Conservation (phyloP, 1,140 invertebrate species). For the Pygmarrhopalites habei region DNA sequence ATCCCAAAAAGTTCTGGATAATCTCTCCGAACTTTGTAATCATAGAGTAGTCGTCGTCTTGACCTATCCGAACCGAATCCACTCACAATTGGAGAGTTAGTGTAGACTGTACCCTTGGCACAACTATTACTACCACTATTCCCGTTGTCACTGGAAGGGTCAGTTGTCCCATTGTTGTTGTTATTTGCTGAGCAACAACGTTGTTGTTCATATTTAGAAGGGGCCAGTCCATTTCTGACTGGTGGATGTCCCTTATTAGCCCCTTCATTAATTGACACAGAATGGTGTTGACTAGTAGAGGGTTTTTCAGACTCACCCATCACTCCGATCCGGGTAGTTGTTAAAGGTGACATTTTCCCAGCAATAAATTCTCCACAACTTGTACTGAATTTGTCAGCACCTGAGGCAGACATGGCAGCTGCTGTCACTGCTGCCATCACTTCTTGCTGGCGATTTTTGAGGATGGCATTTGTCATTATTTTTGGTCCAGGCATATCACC, state of each 20-base stretch:
- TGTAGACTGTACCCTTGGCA: constrained; percentile 2
- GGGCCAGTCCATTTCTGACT: not conserved
- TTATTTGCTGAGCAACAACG: not conserved
- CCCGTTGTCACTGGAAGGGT: too few relatives aligned
- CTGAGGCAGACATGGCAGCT: too few relatives aligned
- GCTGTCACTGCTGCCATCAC: not conserved
- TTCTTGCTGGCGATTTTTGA: constrained; percentile 28
- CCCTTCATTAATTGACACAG: not conserved
- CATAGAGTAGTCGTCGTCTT: constrained; percentile 23
- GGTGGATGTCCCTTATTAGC: not conserved
- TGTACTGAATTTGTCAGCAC: not conserved
- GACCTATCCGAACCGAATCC: constrained; percentile 23
- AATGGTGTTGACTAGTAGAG: not conserved
- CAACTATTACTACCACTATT: not conserved
- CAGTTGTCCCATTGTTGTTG: not conserved
- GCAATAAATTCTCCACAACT: not conserved
- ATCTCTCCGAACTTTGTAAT: constrained; percentile 32
- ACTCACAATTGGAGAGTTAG: constrained; percentile 30
- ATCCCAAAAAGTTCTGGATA: constrained; percentile 39
- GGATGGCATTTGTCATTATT: constrained; percentile 30
- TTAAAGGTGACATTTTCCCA: too few relatives aligned
- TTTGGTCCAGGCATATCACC: constrained; percentile 12
- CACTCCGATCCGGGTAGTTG: not conserved
- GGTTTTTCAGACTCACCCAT: not conserved
- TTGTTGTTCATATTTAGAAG: constrained; percentile 3